These are phyloP conservation scores for Gymnarchus niloticus DNA, from an alignment of 2,113 vertebrate species.

Conservation along the genomic window DNA sequence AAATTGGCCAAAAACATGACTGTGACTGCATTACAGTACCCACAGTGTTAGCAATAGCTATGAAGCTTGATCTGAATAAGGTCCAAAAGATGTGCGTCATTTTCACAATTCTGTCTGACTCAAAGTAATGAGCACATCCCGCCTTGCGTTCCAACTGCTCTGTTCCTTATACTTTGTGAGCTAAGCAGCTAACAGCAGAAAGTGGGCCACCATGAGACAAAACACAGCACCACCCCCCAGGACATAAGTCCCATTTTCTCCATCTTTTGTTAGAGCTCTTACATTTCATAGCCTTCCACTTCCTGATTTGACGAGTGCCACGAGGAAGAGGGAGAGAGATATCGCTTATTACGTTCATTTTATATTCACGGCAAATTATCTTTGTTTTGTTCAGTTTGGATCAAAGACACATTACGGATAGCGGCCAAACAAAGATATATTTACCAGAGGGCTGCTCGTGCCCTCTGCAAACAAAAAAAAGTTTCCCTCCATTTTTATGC, in stretches of 20 bases:
- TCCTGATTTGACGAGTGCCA: slow-evolving; percentile 41
- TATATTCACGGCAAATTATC: slow-evolving; percentile 41
- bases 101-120: neutral
- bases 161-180: slow-evolving; percentile 33
- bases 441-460: neutral
- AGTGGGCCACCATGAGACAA: slow-evolving; percentile 54
- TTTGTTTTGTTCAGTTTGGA: slow-evolving; percentile 24
- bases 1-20: neutral
- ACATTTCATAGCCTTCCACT: slow-evolving; percentile 39
- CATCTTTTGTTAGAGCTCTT: slow-evolving; percentile 53
- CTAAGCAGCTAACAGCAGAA: slow-evolving; percentile 43
- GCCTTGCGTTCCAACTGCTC: slow-evolving; percentile 41
- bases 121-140: neutral
- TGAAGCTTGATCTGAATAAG: neutral
- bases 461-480: neutral
- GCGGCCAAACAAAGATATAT: neutral
- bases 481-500: slow-evolving; percentile 15
- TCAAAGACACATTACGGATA: slow-evolving; percentile 10
- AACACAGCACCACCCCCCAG: slow-evolving; percentile 45
- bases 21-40: neutral
- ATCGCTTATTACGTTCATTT: slow-evolving; percentile 48
- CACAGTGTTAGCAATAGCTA: neutral
- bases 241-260: slow-evolving; percentile 55
- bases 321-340: slow-evolving; percentile 45
- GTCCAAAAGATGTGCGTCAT: neutral